Conservation (phyloP, 2,888 invertebrate genomes). For the Sphinx pinastri region DNA sequence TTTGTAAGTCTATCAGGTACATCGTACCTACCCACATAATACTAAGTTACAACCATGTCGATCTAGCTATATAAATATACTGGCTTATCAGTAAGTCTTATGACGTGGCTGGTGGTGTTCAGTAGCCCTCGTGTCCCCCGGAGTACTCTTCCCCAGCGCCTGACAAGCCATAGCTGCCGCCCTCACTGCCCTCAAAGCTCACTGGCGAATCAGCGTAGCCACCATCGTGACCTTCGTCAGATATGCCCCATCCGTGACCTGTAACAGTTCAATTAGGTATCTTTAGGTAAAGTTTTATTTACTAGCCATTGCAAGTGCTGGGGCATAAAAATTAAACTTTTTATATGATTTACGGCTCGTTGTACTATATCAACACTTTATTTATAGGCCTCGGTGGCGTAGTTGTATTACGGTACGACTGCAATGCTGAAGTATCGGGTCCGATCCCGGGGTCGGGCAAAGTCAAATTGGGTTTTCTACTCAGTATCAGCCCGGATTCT, state of each 20-base stretch:
- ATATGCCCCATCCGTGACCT: slow-evolving; percentile 76
- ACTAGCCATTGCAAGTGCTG: too few species aligned
- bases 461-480: too few species aligned
- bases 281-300: neutral
- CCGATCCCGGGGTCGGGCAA: too few species aligned
- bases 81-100: neutral
- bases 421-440: too few species aligned
- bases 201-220: slow-evolving; percentile 69
- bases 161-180: slow-evolving; percentile 63
- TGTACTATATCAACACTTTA: too few species aligned
- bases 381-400: too few species aligned
- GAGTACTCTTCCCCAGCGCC: slow-evolving; percentile 58
- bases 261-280: slow-evolving; percentile 36
- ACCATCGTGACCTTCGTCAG: slow-evolving; percentile 67
- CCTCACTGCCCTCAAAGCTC: slow-evolving; percentile 72
- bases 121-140: slow-evolving; percentile 56
- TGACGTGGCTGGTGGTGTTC: neutral
- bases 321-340: too few species aligned
- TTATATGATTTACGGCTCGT: too few species aligned
- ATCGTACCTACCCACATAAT: slow-evolving; percentile 4
- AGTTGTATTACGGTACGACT: too few species aligned
- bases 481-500: too few species aligned
- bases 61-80: neutral
- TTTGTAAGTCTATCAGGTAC: slow-evolving; percentile 6
- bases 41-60: slow-evolving; percentile 3